Base-by-base conservation (phyloP, 2,888 invertebrate species). In the Heliothis peltigera region DNA sequence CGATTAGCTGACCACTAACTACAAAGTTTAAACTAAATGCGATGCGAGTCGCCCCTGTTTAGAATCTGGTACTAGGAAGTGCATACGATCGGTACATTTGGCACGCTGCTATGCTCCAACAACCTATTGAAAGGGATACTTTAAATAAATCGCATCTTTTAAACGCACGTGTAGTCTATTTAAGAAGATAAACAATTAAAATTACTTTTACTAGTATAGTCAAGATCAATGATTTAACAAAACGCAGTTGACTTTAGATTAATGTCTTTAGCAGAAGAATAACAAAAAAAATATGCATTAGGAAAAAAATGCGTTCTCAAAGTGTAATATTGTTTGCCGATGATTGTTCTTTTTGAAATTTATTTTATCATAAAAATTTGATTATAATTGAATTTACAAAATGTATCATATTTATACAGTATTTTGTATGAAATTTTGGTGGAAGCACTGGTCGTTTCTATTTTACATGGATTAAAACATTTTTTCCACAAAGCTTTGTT, bases 61-160 rank as follows among this genome's bases (percentile, higher is more conserved):
- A 78, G 73, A 82, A 81, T 80, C 75, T 78, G 80, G 83, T 77
- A 88, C 88, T 88, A 88, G 92, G 91, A 91, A 91, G 86, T 85
- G 81, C 77, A 80, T 72, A 60, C 74, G 68, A 76, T 67, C 71
- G 77, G 69, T 75, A 75, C 83, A 84, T 85, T 91, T 91, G 92
- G 91, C 91, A 90, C 86, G 70, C 85, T 84, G 79, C 82, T 77
- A 82, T 85, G 84, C 80, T 81, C 81, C 79, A 80, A 70, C 79
- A 85, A 86, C 85, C 88, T 84, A 85, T 71, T 84, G 77, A 72
- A 64, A 69, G 25, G 64, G 64, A 59, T 67, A 80, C 72, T 82
- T 78, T 77, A 79, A 85, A 81, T 84, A 83, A 81, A 84, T 63
- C 54, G 61, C 63, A 66, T 64, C 65, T 70, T 57, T 70, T 6